Evolutionary conservation across 1,140 invertebrate species (phyloP).

Genomic region (Myzus persicae): DNA sequence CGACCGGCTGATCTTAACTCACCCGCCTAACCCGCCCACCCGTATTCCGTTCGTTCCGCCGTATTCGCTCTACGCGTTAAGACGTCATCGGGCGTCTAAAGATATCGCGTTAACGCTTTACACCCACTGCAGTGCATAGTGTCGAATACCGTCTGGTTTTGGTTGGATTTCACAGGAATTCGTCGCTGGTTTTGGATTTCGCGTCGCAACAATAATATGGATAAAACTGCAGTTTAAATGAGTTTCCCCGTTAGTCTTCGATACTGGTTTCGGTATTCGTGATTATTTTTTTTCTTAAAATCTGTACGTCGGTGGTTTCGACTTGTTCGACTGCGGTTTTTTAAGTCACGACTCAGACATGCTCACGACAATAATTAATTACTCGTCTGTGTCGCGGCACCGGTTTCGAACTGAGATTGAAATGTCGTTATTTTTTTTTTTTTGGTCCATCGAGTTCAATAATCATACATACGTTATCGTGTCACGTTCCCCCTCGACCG

Average conservation of each 20-base stretch:
- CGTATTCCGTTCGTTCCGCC: no score
- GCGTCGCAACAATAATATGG: background rate
- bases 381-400: background rate
- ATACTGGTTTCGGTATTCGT: background rate
- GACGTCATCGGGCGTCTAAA: no score
- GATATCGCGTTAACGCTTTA: no score
- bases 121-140: no score
- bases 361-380: no score
- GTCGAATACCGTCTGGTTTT: background rate
- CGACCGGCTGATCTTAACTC: background rate
- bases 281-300: no score
- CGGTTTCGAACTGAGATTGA: background rate
- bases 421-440: no score
- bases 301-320: no score
- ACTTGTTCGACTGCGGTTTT: no score
- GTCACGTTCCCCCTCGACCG: background rate
- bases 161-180: background rate
- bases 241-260: background rate
- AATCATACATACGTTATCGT: background rate
- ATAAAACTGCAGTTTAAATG: background rate
- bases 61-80: no score
- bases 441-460: no score
- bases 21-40: background rate
- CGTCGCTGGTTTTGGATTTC: background rate
- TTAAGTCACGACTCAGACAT: no score